Percentiles rank a stretch among this genome's conserved stretches.
phyloP scores from a whole-genome alignment of 2,113 vertebrate genomes.

The Callorhinus ursinus region DNA sequence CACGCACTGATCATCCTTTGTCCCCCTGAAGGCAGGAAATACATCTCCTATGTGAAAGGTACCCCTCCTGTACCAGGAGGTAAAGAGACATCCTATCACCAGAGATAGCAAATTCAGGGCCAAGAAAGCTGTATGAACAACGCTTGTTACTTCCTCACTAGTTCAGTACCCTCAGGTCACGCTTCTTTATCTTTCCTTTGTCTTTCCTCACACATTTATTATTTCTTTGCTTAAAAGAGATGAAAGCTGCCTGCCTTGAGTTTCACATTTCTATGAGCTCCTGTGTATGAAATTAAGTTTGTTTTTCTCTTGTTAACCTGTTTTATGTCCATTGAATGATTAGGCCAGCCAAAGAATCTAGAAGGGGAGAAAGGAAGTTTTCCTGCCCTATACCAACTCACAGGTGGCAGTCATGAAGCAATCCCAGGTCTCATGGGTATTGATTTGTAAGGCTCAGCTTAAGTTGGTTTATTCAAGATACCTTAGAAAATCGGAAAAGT shows the following conservation, averaged over 20 bases:
- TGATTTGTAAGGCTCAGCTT: background rate
- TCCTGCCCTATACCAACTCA: background rate
- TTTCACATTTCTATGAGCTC: background rate
- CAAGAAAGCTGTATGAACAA: background rate
- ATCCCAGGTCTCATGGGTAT: background rate
- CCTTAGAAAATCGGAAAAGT: slow-evolving; percentile 26
- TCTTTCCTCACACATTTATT: background rate
- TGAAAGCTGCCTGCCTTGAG: background rate
- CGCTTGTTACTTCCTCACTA: background rate
- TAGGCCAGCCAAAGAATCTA: background rate
- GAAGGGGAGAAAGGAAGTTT: background rate
- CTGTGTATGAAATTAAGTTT: background rate
- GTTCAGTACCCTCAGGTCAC: background rate
- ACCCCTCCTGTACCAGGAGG: background rate
- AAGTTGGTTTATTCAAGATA: background rate
- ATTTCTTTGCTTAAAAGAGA: background rate
- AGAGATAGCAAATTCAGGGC: background rate
- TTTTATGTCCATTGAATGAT: background rate
- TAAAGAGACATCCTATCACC: background rate
- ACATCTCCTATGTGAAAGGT: background rate
- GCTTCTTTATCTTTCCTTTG: background rate
- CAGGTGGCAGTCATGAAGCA: background rate
- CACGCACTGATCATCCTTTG: background rate
- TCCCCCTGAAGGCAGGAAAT: background rate
- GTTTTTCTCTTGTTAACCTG: background rate